A percentile compares a stretch with the other conserved stretches of the same genome.
Evolutionary conservation across 2,888 invertebrate genomes (phyloP).

Genomic region (Leptinotarsa juncta): DNA sequence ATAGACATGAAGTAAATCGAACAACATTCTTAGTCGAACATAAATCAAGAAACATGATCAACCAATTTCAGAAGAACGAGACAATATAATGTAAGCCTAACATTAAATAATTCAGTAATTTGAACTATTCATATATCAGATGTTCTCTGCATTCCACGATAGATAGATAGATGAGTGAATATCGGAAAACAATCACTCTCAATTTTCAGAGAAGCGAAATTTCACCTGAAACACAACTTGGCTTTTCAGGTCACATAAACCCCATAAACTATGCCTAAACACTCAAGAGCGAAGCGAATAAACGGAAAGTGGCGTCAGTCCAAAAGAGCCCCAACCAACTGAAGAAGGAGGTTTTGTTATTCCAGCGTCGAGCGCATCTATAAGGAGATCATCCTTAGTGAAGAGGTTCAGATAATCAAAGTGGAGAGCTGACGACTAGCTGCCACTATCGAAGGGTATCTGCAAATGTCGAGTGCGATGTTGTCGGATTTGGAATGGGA

Average conservation of each 20-base stretch:
- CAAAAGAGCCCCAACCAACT: slow-evolving; percentile 10
- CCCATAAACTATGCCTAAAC: slow-evolving; percentile 18
- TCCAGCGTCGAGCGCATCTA: slow-evolving; percentile 53
- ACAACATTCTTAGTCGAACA: too few relatives aligned
- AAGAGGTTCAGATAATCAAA: slow-evolving; percentile 60
- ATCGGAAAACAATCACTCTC: slow-evolving; percentile 6
- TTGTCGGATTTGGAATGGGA: not conserved
- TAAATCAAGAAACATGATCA: too few relatives aligned
- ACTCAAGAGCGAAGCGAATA: slow-evolving; percentile 13
- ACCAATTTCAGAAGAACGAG: too few relatives aligned
- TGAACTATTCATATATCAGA: not conserved
- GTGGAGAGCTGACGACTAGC: slow-evolving; percentile 44
- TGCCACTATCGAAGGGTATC: slow-evolving; percentile 33
- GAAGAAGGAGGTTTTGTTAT: slow-evolving; percentile 54
- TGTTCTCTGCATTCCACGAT: not conserved
- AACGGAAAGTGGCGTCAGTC: slow-evolving; percentile 16
- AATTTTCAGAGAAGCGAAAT: not conserved
- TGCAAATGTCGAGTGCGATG: not conserved
- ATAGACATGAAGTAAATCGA: too few relatives aligned
- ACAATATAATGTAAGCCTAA: too few relatives aligned
- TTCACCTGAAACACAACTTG: slow-evolving; percentile 1
- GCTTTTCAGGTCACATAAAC: slow-evolving; percentile 4
- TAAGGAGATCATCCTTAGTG: slow-evolving; percentile 55
- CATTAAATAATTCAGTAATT: too few relatives aligned
- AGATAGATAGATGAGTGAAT: not conserved